Evolutionary conservation across 2,797 vertebrate genomes (phyloP).

Genomic region (Microcaecilia unicolor): DNA sequence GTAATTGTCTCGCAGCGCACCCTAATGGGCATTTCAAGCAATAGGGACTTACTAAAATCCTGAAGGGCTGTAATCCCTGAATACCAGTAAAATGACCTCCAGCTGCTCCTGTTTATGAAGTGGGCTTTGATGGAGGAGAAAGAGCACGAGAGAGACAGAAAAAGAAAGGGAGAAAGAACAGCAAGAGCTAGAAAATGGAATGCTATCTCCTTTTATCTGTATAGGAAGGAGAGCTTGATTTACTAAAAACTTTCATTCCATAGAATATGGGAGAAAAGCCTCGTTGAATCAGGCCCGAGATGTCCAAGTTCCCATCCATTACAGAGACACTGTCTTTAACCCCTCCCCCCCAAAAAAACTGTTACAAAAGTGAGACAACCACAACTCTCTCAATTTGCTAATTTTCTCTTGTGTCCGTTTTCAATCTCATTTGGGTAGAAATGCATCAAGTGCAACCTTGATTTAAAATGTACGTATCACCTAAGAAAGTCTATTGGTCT

Average conservation of each 20-base stretch:
- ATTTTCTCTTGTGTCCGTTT: no score
- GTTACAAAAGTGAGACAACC: no score
- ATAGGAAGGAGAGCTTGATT: constrained; percentile 40
- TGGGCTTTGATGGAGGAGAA: constrained; percentile 48
- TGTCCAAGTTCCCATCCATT: no score
- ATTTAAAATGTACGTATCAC: no score
- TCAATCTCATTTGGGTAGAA: no score
- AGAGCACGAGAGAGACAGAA: constrained; percentile 18
- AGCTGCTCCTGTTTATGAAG: constrained; percentile 73
- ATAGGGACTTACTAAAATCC: constrained; percentile 69
- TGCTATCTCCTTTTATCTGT: constrained; percentile 51
- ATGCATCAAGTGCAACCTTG: no score
- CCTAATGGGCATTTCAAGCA: constrained; percentile 58
- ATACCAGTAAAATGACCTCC: constrained; percentile 60
- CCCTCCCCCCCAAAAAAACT: no score
- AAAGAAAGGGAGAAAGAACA: constrained; percentile 19
- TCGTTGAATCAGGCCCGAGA: no score
- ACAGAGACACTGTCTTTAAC: no score
- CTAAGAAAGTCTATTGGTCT: no score
- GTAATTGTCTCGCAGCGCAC: constrained; percentile 61
- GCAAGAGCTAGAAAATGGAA: constrained; percentile 41
- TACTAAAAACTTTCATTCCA: constrained; percentile 35
- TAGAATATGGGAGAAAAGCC: no score
- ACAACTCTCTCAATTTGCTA: no score
- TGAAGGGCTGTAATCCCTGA: constrained; percentile 73